Conservation (phyloP, 1,140 invertebrate species). For the Aphis craccivora region DNA sequence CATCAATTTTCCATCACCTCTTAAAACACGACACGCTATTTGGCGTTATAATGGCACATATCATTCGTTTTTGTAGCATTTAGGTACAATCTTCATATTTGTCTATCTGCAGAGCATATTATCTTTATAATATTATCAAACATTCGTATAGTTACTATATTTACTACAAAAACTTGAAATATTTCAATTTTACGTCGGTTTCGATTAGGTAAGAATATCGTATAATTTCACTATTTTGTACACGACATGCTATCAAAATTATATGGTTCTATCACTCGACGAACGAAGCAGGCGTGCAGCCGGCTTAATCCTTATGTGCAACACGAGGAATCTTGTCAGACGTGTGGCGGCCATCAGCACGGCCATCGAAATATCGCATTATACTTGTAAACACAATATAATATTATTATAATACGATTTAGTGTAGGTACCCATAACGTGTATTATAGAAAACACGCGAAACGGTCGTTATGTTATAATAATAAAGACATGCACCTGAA, state of each 20-base stretch:
- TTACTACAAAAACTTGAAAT: neutral
- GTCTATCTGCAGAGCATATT: neutral
- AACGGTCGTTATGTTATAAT: neutral
- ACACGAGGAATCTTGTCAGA: neutral
- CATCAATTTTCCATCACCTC: neutral
- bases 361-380: neutral
- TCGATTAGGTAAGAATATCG: neutral
- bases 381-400: neutral
- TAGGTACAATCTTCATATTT: too few relatives aligned
- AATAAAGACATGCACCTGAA: neutral
- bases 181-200: neutral
- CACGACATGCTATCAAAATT: neutral
- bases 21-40: neutral
- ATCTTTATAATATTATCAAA: neutral
- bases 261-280: neutral
- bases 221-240: neutral
- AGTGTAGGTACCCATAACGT: neutral
- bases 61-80: neutral
- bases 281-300: neutral
- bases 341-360: neutral
- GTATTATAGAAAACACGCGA: neutral
- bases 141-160: neutral
- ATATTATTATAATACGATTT: neutral
- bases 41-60: neutral
- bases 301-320: too few relatives aligned